Conservation (phyloP, 2,888 invertebrate species). For the Andrena marginata region DNA sequence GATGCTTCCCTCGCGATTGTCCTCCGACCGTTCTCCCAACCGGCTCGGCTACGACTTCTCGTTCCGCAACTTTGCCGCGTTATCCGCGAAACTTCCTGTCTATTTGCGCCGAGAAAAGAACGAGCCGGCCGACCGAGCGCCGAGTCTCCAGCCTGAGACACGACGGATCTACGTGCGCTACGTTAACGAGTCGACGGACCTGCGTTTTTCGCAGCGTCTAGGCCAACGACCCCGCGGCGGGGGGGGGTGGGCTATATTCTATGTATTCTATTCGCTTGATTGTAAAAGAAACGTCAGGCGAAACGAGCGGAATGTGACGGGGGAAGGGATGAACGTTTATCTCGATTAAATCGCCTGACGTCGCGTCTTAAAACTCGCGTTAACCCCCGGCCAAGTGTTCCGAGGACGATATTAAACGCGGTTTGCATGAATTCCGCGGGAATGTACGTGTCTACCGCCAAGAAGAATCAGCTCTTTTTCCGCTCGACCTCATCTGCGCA, state of each 20-base stretch:
- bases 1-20: conserved; percentile 37
- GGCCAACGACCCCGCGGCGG: no score
- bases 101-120: conserved; percentile 30
- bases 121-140: background rate
- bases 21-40: conserved; percentile 12
- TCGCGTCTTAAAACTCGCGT: background rate
- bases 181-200: no score
- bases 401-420: conserved; percentile 13
- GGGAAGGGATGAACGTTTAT: background rate
- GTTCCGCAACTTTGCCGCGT: conserved; percentile 35
- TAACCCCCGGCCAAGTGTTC: background rate
- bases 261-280: background rate
- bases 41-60: conserved; percentile 16
- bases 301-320: background rate
- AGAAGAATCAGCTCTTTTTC: conserved; percentile 58
- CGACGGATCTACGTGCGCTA: background rate
- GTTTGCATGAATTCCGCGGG: conserved; percentile 26
- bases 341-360: conserved; percentile 1
- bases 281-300: background rate
- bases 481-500: conserved; percentile 45
- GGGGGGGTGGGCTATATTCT: no score
- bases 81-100: conserved; percentile 47
- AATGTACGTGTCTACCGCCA: conserved; percentile 9
- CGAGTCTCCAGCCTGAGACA: background rate
- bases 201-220: no score